Percentiles rank a stretch among this genome's conserved stretches.
phyloP scores from a whole-genome alignment of 1,140 invertebrate genomes.

The Lordiphosa stackelbergi region DNA sequence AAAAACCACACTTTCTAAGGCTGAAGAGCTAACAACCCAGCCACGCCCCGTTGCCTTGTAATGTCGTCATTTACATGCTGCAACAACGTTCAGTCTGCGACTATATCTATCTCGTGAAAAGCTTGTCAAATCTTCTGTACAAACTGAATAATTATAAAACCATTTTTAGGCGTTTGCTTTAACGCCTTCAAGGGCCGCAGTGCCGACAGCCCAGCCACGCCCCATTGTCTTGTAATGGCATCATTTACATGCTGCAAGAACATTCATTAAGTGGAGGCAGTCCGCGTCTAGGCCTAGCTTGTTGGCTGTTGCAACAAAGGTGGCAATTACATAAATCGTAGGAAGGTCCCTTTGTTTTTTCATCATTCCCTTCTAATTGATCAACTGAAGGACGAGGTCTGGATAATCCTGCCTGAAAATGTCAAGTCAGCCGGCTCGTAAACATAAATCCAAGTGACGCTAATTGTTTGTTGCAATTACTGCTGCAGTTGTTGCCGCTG shows the following conservation, averaged over 20 bases:
- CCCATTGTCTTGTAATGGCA: slow-evolving; percentile 44
- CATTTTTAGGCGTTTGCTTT: too few relatives aligned
- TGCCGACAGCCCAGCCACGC: slow-evolving; percentile 28
- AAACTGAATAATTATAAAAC: too few relatives aligned
- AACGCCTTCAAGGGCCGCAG: slow-evolving; percentile 4
- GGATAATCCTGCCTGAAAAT: slow-evolving; percentile 34
- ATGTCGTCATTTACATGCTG: slow-evolving; percentile 58
- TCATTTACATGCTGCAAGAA: slow-evolving; percentile 55
- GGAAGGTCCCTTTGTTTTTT: too few relatives aligned
- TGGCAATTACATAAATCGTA: slow-evolving; percentile 38
- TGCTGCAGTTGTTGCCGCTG: slow-evolving; percentile 58
- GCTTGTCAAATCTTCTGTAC: too few relatives aligned
- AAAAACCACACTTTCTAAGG: too few relatives aligned
- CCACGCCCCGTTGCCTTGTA: slow-evolving; percentile 39
- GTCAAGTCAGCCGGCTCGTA: slow-evolving; percentile 56
- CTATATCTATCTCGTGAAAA: too few relatives aligned
- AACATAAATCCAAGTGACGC: slow-evolving; percentile 73
- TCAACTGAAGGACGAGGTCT: slow-evolving; percentile 20
- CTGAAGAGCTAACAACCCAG: slow-evolving; percentile 19
- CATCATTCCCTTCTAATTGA: slow-evolving; percentile 38
- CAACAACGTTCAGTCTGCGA: slow-evolving; percentile 23
- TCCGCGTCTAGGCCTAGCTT: not conserved
- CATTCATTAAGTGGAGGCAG: slow-evolving; percentile 16
- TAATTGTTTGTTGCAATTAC: slow-evolving; percentile 75
- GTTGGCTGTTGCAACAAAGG: not conserved